Evolutionary conservation across 1,140 invertebrate genomes (phyloP).

Genomic region (honey bee (Apis mellifera)): DNA sequence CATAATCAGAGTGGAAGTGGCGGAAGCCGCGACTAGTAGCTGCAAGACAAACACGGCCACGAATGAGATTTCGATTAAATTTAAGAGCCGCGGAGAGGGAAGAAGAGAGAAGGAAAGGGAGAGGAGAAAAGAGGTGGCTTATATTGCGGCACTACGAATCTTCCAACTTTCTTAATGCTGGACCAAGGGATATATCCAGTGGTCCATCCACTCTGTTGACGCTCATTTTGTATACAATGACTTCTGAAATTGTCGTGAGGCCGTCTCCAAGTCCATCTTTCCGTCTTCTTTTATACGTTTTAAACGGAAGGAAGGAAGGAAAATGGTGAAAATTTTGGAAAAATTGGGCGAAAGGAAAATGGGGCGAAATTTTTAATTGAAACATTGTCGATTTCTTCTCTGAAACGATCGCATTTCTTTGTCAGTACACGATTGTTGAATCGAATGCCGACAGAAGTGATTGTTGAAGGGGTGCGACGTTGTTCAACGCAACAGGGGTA

Average conservation of each 20-base stretch:
- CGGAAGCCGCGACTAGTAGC: constrained; percentile 45
- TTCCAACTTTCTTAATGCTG: constrained; percentile 57
- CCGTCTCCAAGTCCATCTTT: no score
- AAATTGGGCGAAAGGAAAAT: no score
- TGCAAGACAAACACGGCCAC: constrained; percentile 59
- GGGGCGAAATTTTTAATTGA: constrained; percentile 10
- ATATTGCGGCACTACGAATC: constrained; percentile 36
- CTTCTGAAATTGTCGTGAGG: constrained; percentile 17
- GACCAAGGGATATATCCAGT: neutral
- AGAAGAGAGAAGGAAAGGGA: no score
- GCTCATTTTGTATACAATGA: constrained; percentile 43
- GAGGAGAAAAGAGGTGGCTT: neutral
- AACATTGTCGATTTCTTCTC: neutral
- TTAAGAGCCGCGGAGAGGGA: constrained; percentile 24
- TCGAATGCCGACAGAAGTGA: neutral
- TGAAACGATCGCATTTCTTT: neutral
- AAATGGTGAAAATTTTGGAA: no score
- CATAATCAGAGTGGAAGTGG: constrained; percentile 59
- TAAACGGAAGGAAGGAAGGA: neutral
- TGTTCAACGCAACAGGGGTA: constrained; percentile 6
- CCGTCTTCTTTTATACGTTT: neutral
- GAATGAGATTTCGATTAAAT: constrained; percentile 63
- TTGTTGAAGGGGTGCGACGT: neutral
- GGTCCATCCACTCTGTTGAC: neutral
- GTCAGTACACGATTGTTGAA: neutral